These are phyloP conservation scores for Pantherophis vulpinus DNA, from an alignment of 2,797 vertebrate genomes.

Conservation along the genomic window DNA sequence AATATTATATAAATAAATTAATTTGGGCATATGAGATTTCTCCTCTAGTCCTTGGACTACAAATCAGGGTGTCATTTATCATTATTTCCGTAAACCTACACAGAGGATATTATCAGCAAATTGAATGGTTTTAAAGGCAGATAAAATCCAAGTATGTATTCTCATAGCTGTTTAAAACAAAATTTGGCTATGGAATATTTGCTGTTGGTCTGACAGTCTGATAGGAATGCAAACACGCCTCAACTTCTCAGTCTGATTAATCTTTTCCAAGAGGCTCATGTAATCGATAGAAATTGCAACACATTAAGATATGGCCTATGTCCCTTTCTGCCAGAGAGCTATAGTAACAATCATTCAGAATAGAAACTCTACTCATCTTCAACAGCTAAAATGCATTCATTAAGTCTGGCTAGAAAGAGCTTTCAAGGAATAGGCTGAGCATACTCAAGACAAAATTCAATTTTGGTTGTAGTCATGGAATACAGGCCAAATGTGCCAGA, in stretches of 20 bases:
- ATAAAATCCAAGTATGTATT: not conserved
- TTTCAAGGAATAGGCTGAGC: not conserved
- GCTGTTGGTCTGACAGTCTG: not conserved
- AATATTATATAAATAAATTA: not conserved
- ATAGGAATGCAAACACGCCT: not conserved
- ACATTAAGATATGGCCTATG: not conserved
- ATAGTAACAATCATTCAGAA: not conserved
- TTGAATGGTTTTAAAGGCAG: not conserved
- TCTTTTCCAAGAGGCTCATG: not conserved
- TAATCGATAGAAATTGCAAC: not conserved
- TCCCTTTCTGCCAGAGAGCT: not conserved
- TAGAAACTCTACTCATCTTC: not conserved
- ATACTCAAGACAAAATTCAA: not conserved
- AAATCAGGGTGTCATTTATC: not conserved
- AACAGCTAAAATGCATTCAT: not conserved
- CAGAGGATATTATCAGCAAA: not conserved
- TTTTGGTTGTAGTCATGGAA: not conserved
- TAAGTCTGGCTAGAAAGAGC: not conserved
- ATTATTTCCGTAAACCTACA: not conserved
- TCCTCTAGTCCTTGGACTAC: not conserved
- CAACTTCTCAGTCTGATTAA: not conserved
- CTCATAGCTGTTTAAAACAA: not conserved
- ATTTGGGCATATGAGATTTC: not conserved
- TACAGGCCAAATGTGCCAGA: not conserved
- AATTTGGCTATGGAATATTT: not conserved